These are phyloP conservation scores for Diabrotica undecimpunctata DNA, from an alignment of 1,140 invertebrate genomes.

Conservation along the genomic window DNA sequence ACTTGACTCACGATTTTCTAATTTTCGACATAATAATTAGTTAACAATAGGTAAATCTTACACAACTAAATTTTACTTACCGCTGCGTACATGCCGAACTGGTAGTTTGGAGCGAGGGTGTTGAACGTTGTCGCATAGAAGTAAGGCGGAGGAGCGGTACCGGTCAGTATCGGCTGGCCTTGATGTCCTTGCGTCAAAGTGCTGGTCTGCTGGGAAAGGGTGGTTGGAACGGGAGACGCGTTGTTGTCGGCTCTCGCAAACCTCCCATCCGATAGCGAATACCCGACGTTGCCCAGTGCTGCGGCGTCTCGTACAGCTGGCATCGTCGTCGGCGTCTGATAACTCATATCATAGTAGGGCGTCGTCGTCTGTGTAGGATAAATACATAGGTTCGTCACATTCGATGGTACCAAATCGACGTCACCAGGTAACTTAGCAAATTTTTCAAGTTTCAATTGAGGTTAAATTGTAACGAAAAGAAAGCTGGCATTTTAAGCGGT, in stretches of 20 bases:
- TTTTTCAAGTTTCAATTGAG: neutral
- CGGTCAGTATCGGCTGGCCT: constrained; percentile 57
- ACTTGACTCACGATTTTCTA: too few species aligned
- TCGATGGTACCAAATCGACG: constrained; percentile 12
- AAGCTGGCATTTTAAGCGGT: constrained; percentile 10
- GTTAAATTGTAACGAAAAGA: neutral
- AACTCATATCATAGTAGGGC: constrained; percentile 66
- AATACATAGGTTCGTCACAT: constrained; percentile 13
- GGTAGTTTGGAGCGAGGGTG: constrained; percentile 61
- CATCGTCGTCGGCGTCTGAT: constrained; percentile 59
- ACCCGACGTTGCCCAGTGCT: constrained; percentile 66
- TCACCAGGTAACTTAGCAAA: constrained; percentile 4
- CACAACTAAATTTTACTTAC: constrained; percentile 19
- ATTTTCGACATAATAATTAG: too few species aligned
- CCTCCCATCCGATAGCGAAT: constrained; percentile 67
- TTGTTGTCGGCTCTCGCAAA: constrained; percentile 77
- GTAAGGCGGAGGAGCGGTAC: constrained; percentile 44
- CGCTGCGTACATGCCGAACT: constrained; percentile 52
- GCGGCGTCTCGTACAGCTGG: constrained; percentile 62
- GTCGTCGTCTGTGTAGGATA: constrained; percentile 44
- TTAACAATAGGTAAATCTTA: too few species aligned
- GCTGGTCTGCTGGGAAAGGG: constrained; percentile 41
- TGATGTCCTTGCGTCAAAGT: constrained; percentile 51
- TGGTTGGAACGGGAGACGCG: constrained; percentile 65
- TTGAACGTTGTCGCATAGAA: constrained; percentile 38